Evolutionary conservation across 2,113 vertebrate genomes (phyloP).

Genomic region (Psephotus haematonotus): DNA sequence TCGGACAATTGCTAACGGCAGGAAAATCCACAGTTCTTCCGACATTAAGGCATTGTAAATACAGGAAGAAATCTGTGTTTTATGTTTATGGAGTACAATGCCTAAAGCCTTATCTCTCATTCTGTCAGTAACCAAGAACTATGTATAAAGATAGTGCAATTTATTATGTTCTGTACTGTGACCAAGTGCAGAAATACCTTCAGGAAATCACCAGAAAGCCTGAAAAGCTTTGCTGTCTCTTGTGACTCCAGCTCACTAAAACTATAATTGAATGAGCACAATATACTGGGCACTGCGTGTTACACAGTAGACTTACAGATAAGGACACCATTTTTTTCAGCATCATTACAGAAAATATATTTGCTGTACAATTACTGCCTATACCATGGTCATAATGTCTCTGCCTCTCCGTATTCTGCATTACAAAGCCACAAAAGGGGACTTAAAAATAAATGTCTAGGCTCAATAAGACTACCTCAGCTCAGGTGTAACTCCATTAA

Average conservation of each 20-base stretch:
- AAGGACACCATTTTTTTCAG: slow-evolving; percentile 1
- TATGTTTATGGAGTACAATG: slow-evolving; percentile 36
- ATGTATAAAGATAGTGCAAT: slow-evolving; percentile 39
- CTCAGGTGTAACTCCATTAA: neutral
- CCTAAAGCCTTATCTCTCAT: slow-evolving; percentile 59
- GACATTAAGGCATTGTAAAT: slow-evolving; percentile 57
- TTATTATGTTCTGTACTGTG: slow-evolving; percentile 47
- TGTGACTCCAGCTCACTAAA: slow-evolving; percentile 54
- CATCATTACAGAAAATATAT: slow-evolving; percentile 3
- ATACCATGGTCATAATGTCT: neutral
- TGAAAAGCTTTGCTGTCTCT: slow-evolving; percentile 55
- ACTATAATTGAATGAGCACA: slow-evolving; percentile 56
- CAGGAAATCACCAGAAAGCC: slow-evolving; percentile 62
- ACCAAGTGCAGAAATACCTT: slow-evolving; percentile 67
- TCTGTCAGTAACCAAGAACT: slow-evolving; percentile 57
- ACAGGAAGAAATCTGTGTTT: slow-evolving; percentile 46
- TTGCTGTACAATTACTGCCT: neutral
- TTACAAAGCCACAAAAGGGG: neutral
- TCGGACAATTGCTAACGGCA: slow-evolving; percentile 38
- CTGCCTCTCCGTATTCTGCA: neutral
- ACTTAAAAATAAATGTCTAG: neutral
- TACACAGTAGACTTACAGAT: slow-evolving; percentile 11
- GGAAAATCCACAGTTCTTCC: slow-evolving; percentile 44
- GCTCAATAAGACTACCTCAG: neutral
- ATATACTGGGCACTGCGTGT: slow-evolving; percentile 32